Conservation (phyloP, 2,797 vertebrate genomes). For the Esox masquinongy region DNA sequence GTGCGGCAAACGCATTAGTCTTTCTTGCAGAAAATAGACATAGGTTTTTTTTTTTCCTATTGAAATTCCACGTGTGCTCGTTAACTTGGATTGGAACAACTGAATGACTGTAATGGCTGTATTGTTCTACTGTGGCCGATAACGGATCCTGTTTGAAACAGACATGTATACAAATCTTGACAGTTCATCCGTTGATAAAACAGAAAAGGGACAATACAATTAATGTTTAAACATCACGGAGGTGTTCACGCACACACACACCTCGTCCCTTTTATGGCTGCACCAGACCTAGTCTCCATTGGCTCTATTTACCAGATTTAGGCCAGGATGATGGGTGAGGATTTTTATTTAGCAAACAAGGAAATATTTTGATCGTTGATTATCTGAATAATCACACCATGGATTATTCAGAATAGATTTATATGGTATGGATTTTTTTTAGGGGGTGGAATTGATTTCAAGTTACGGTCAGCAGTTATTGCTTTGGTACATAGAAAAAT, state of each 20-base stretch:
- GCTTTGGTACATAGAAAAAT: too few species aligned
- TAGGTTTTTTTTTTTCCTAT: conserved; percentile 40
- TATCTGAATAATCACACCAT: too few species aligned
- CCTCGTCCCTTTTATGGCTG: conserved; percentile 34
- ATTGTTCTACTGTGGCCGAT: conserved; percentile 39
- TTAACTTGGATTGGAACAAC: conserved; percentile 37
- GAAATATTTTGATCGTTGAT: too few species aligned
- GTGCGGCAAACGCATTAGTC: conserved; percentile 40
- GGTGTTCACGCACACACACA: background rate
- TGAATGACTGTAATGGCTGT: conserved; percentile 33
- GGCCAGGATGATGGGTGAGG: conserved; percentile 67
- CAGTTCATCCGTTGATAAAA: conserved; percentile 11
- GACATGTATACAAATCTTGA: conserved; percentile 32
- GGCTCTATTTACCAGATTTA: conserved; percentile 72
- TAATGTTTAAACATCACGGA: too few species aligned
- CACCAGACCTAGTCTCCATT: conserved; percentile 39
- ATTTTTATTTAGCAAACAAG: conserved; percentile 40
- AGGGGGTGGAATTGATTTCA: too few species aligned
- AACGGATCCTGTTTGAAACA: conserved; percentile 30
- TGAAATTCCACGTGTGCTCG: conserved; percentile 29
- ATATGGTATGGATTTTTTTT: too few species aligned
- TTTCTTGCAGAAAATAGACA: conserved; percentile 40
- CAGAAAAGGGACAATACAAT: conserved; percentile 4
- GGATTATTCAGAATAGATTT: too few species aligned
- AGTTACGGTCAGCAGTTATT: too few species aligned